Base-by-base conservation (phyloP, 2,113 vertebrate genomes). In the Rana temporaria region DNA sequence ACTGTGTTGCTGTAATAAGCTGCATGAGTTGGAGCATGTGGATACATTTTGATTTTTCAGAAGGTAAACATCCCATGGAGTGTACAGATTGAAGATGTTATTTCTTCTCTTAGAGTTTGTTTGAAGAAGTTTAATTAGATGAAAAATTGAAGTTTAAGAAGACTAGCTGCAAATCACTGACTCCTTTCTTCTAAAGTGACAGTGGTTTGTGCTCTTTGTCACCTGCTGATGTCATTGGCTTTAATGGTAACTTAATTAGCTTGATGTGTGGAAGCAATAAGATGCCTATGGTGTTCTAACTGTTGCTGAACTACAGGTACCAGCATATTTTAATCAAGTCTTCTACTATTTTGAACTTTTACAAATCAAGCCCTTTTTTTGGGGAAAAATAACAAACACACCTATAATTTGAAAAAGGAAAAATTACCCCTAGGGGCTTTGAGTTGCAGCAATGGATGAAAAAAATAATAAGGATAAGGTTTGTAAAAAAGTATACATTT, bases 11-110 rank as follows among this genome's bases (percentile, higher is more conserved):
- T 17, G 56, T 67, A 55, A 78, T 67, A 78, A 42, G 53, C 63
- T 20, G 42, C 22, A 11, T 67, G 42, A 67, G 63, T 53, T n/a
- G 34, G 17, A 76, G 48, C 48, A 26, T 42, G 22, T 78, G 66
- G 75, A 78, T 67, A 56, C 48, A 78, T 55, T 67, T 67, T 32
- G 76, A 78, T 65, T 67, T 17, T 17, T 63, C 67, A 64, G 18
- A 78, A 34, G 63, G 76, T 34, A 78, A 78, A 78, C 62, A 78
- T 67, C 76, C 64, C 63, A 67, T 56, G 76, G 76, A 67, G 74
- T 65, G 52, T 65, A 77, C 65, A 77, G 42, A 67, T 30, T 66
- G 20, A 52, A 77, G 20, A 77, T 26, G 34, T 62, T 76, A 34
- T 65, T 77, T 77, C n/a, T 32, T 53, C 42, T 57, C 53, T 65